Percentiles rank a stretch among this genome's conserved stretches.
These are phyloP conservation scores for Nezara viridula DNA, from an alignment of 2,888 invertebrate genomes.

Conservation along the genomic window DNA sequence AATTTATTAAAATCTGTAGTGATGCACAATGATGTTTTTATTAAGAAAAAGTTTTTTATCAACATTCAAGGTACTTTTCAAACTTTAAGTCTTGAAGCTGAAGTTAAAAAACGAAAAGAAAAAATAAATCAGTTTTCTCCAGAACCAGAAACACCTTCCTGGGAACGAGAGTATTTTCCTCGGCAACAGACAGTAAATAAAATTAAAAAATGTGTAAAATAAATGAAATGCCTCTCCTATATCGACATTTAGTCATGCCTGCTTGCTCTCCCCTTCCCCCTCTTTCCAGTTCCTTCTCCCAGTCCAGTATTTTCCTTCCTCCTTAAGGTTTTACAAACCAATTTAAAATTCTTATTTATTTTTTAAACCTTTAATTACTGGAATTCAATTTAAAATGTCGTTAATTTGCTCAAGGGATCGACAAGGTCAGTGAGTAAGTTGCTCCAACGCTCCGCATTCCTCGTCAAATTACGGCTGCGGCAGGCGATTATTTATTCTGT, in stretches of 20 bases:
- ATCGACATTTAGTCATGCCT: slow-evolving; percentile 1
- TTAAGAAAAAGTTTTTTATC: too few relatives aligned
- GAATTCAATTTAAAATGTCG: background rate
- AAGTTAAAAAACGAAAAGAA: background rate
- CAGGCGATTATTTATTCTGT: too few relatives aligned
- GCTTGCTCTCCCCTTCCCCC: background rate
- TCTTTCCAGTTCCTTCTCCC: too few relatives aligned
- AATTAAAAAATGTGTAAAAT: background rate
- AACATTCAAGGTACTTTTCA: background rate
- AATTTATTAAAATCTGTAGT: too few relatives aligned
- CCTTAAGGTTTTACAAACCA: background rate
- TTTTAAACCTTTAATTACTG: background rate
- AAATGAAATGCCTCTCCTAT: background rate
- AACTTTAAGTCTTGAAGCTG: background rate
- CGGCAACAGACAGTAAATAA: background rate
- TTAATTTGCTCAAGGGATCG: background rate
- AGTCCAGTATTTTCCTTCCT: background rate
- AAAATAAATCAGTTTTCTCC: background rate
- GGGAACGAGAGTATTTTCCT: background rate
- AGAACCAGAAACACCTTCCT: background rate
- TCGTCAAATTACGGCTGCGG: too few relatives aligned
- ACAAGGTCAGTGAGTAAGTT: too few relatives aligned
- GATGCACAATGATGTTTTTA: too few relatives aligned
- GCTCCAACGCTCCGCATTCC: too few relatives aligned
- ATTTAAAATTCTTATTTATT: background rate